Conservation (phyloP, 2,797 vertebrate species). For the Acanthornis magna region DNA sequence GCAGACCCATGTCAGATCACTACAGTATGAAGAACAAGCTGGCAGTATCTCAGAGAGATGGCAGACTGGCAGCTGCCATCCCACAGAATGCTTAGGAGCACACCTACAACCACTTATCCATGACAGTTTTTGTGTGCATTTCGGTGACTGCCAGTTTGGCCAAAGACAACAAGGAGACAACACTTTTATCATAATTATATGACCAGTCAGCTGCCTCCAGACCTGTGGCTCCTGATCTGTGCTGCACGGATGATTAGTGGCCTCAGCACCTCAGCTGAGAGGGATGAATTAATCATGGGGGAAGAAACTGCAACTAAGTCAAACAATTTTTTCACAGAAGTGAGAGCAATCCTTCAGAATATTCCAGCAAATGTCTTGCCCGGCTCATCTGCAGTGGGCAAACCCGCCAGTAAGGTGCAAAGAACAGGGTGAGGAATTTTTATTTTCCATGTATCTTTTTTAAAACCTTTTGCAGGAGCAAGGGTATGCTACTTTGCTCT, state of each 20-base stretch:
- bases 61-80: background rate
- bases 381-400: background rate
- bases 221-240: background rate
- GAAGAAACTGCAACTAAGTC: background rate
- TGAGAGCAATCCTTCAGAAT: background rate
- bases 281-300: conserved; percentile 10
- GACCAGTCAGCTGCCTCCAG: background rate
- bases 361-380: background rate
- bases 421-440: background rate
- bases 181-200: conserved; percentile 1
- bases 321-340: background rate
- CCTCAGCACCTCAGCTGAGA: background rate
- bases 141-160: background rate
- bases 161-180: background rate
- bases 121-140: background rate
- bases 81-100: background rate
- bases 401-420: background rate
- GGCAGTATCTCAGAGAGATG: background rate
- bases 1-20: accelerated
- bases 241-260: background rate
- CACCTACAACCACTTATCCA: background rate
- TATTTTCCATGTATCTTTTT: background rate
- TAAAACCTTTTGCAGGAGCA: background rate
- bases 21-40: background rate
- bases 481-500: background rate